These are phyloP conservation scores for Clarias batrachus DNA, from an alignment of 2,113 vertebrate genomes.

Conservation along the genomic window DNA sequence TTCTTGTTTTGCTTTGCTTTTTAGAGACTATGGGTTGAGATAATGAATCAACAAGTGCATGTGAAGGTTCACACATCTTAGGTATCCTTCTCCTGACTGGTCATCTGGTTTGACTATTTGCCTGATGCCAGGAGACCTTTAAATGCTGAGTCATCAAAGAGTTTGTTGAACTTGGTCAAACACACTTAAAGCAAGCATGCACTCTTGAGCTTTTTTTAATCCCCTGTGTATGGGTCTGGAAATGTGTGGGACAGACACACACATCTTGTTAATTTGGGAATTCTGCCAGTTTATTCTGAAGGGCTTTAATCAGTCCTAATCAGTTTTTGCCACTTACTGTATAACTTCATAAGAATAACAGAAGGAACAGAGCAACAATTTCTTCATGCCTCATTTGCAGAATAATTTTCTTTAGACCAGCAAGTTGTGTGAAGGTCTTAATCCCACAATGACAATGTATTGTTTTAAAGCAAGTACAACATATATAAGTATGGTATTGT, in stretches of 20 bases:
- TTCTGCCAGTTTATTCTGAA: constrained; percentile 30
- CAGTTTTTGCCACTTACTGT: constrained; percentile 14
- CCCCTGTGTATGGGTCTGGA: constrained; percentile 19
- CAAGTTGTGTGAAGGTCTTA: constrained; percentile 33
- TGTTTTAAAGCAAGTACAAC: constrained; percentile 42
- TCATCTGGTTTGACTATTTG: constrained; percentile 62
- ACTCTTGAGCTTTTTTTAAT: constrained; percentile 28
- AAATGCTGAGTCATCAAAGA: constrained; percentile 16
- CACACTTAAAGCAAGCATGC: constrained; percentile 8
- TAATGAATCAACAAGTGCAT: constrained; percentile 63
- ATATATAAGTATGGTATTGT: background rate
- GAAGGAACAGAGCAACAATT: constrained; percentile 3
- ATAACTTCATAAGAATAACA: constrained; percentile 36
- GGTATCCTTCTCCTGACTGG: constrained; percentile 44
- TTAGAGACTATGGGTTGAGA: constrained; percentile 62
- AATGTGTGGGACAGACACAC: constrained; percentile 5
- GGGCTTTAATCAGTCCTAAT: constrained; percentile 44
- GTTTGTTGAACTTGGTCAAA: constrained; percentile 35
- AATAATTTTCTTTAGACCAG: constrained; percentile 38
- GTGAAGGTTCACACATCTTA: constrained; percentile 50
- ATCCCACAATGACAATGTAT: constrained; percentile 39
- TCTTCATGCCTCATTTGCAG: constrained; percentile 44
- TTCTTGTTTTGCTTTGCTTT: constrained; percentile 63
- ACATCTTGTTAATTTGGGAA: constrained; percentile 21
- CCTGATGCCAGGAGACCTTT: constrained; percentile 1